Percentiles rank a stretch among this genome's conserved stretches.
Evolutionary conservation across 2,888 invertebrate species (phyloP).

Genomic region (Leucania comma): DNA sequence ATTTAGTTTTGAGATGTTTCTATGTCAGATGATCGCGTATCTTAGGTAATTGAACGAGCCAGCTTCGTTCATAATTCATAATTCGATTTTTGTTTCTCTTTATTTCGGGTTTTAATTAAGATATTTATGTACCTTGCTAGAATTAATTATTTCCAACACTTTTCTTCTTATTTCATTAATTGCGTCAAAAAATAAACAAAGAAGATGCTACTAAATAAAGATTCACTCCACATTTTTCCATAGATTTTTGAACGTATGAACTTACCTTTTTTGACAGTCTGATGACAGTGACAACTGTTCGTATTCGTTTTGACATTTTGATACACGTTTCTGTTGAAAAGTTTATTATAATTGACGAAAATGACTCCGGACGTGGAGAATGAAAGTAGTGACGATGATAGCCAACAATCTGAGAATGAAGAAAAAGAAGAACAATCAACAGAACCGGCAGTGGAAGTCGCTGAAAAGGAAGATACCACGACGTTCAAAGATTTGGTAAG

Average conservation of each 20-base stretch:
- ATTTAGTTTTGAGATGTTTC: no score
- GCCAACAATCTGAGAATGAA: conserved; percentile 69
- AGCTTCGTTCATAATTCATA: not conserved
- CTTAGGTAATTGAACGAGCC: conserved; percentile 13
- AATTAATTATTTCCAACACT: not conserved
- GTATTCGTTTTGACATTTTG: conserved; percentile 19
- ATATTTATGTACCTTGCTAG: not conserved
- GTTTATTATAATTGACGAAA: conserved; percentile 51
- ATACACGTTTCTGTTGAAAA: conserved; percentile 46
- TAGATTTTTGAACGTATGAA: not conserved
- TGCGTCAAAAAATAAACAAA: not conserved
- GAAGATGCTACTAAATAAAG: no score
- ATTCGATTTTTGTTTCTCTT: no score
- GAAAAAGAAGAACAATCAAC: conserved; percentile 58
- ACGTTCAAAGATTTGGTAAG: conserved; percentile 88
- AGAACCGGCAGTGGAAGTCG: conserved; percentile 64
- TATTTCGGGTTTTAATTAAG: not conserved
- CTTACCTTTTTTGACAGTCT: not conserved
- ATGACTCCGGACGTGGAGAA: conserved; percentile 80
- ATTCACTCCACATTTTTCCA: fast-evolving
- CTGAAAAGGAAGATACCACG: conserved; percentile 79
- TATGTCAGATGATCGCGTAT: not conserved
- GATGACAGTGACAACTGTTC: conserved; percentile 4
- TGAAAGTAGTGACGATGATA: conserved; percentile 76
- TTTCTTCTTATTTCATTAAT: no score